phyloP scores from a whole-genome alignment of 2,113 vertebrate species.

The Hucho hucho region DNA sequence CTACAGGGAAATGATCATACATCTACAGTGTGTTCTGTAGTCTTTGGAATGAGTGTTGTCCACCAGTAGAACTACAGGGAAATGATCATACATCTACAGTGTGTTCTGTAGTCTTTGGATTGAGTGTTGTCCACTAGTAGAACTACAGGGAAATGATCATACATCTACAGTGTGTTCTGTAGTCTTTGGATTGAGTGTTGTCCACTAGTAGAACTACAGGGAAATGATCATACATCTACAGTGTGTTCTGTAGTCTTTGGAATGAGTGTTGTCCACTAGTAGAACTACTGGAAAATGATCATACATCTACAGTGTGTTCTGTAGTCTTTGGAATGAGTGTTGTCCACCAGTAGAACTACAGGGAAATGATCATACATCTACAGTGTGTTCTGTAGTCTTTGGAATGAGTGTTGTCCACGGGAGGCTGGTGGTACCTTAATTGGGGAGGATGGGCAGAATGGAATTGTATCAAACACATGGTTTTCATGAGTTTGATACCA shows the following conservation, averaged over 20 bases:
- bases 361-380: background rate
- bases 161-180: background rate
- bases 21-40: background rate
- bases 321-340: no score
- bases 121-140: conserved; percentile 20
- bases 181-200: conserved; percentile 14
- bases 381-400: background rate
- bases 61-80: background rate
- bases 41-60: conserved; percentile 31
- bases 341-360: background rate
- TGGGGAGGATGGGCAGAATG: no score
- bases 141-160: background rate
- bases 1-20: background rate
- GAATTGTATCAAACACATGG: no score
- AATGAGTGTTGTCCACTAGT: no score
- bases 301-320: no score
- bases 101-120: conserved; percentile 7
- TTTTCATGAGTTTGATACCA: no score
- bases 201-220: no score
- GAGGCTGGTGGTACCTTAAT: no score
- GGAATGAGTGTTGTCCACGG: conserved; percentile 24
- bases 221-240: no score
- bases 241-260: no score
- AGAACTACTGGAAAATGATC: no score
- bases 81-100: background rate